Evolutionary conservation across 1,140 invertebrate species (phyloP).

Genomic region (Brachionus koreanus): DNA sequence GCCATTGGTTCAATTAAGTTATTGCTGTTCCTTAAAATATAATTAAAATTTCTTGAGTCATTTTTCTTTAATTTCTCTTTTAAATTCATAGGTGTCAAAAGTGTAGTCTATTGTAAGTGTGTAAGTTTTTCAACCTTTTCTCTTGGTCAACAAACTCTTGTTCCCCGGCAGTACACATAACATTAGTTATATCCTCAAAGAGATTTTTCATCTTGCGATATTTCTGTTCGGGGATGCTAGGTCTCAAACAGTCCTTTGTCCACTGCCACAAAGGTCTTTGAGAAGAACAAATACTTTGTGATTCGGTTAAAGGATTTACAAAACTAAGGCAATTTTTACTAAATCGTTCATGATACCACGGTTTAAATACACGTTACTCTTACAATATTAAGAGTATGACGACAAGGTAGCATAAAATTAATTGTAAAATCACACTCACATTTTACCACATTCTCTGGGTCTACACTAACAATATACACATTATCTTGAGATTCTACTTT

Average conservation of each 20-base stretch:
- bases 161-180: neutral
- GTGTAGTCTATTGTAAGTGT: no score
- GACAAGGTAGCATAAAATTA: neutral
- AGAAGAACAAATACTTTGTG: neutral
- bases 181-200: neutral
- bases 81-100: no score
- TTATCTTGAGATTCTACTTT: neutral
- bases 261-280: neutral
- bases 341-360: neutral
- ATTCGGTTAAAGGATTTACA: neutral
- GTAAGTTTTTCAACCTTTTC: slow-evolving; percentile 1
- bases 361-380: neutral
- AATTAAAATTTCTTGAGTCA: no score
- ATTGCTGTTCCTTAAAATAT: no score
- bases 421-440: neutral
- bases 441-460: neutral
- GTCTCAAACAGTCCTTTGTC: neutral
- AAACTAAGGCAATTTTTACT: neutral
- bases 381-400: no score
- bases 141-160: neutral
- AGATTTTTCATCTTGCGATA: neutral
- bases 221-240: neutral
- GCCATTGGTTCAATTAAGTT: no score
- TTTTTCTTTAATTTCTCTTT: no score
- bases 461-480: neutral